Percentiles rank a stretch among this genome's conserved stretches.
phyloP scores from a whole-genome alignment of 2,797 vertebrate species.

The Clamator glandarius region DNA sequence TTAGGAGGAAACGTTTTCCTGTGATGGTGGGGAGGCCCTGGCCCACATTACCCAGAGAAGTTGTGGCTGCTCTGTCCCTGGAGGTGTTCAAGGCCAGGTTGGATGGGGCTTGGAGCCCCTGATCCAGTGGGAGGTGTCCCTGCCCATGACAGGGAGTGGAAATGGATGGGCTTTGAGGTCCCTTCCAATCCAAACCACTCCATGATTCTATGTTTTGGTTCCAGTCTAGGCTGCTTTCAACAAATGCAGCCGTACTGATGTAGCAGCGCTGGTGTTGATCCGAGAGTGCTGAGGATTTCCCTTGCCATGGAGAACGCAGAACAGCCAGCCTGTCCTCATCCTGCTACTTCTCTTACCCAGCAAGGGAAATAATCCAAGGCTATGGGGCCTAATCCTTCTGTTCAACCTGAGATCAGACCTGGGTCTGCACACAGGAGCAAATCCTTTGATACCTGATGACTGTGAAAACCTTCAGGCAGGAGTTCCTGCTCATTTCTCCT shows the following conservation, averaged over 20 bases:
- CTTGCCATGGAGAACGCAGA: background rate
- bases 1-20: too few relatives aligned
- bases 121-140: too few relatives aligned
- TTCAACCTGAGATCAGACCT: background rate
- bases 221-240: background rate
- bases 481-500: background rate
- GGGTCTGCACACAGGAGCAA: background rate
- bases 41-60: too few relatives aligned
- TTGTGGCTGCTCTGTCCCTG: too few relatives aligned
- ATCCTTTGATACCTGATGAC: too few relatives aligned
- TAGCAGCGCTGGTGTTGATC: too few relatives aligned
- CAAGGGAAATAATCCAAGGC: background rate
- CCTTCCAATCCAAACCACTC: too few relatives aligned
- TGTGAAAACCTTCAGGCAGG: background rate
- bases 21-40: too few relatives aligned
- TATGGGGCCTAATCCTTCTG: background rate
- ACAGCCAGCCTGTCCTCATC: background rate
- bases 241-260: background rate
- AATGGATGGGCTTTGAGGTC: too few relatives aligned
- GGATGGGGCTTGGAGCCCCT: too few relatives aligned
- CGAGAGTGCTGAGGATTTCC: background rate
- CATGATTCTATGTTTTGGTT: background rate
- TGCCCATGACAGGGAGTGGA: too few relatives aligned
- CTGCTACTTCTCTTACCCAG: background rate
- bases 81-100: too few relatives aligned